These are phyloP conservation scores for Paramormyrops hopkinsi DNA, from an alignment of 2,797 vertebrate genomes.

Conservation along the genomic window DNA sequence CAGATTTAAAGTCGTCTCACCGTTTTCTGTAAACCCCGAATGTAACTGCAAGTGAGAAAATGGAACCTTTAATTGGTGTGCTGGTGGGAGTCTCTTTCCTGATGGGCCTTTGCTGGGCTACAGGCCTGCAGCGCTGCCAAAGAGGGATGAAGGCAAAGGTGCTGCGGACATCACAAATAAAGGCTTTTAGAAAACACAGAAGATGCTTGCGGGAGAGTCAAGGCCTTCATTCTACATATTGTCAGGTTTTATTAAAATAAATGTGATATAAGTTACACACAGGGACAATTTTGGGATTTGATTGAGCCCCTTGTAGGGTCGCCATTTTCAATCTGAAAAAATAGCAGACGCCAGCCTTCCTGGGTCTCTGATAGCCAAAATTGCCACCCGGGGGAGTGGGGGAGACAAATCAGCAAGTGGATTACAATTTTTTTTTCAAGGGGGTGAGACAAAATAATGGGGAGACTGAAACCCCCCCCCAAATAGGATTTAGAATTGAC, in stretches of 20 bases:
- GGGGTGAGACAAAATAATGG: background rate
- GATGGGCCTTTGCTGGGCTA: constrained; percentile 41
- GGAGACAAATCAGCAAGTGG: background rate
- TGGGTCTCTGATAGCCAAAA: background rate
- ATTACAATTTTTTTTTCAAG: background rate
- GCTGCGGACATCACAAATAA: constrained; percentile 55
- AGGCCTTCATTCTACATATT: background rate
- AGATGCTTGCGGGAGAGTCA: background rate
- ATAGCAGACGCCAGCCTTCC: background rate
- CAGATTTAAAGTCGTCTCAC: background rate
- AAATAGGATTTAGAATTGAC: background rate
- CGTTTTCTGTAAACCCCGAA: background rate
- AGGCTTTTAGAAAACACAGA: constrained; percentile 39
- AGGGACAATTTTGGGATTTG: background rate
- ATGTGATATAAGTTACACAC: background rate
- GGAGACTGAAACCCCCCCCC: background rate
- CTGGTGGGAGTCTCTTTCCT: constrained; percentile 42
- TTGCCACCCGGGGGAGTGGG: background rate
- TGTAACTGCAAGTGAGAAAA: constrained; percentile 14
- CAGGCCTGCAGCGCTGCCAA: constrained; percentile 29
- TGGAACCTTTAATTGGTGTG: constrained; percentile 49
- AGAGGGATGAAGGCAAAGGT: constrained; percentile 32
- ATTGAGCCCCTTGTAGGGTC: background rate
- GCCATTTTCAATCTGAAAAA: background rate
- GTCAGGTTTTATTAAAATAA: background rate